Conservation (phyloP, 2,888 invertebrate genomes). For the Myopa testacea region DNA sequence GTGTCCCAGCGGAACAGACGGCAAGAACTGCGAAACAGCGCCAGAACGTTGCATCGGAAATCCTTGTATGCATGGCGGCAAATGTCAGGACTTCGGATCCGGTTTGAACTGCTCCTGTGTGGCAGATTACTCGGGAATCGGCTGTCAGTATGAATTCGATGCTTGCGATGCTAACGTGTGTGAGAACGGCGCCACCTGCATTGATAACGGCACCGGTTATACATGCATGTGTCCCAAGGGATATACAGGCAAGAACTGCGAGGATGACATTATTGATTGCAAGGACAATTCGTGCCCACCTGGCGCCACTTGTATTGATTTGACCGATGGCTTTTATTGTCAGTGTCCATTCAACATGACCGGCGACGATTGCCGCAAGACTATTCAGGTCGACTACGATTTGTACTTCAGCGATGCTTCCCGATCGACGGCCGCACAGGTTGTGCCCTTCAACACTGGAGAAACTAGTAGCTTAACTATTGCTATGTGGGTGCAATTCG, state of each 20-base stretch:
- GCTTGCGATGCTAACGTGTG: constrained; percentile 92
- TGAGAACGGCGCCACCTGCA: constrained; percentile 91
- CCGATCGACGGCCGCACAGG: constrained; percentile 91
- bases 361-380: constrained; percentile 95
- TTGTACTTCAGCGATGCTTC: constrained; percentile 93
- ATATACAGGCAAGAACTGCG: constrained; percentile 84
- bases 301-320: constrained; percentile 91
- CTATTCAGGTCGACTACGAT: constrained; percentile 98
- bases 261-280: constrained; percentile 91
- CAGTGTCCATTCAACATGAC: constrained; percentile 97
- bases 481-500: constrained; percentile 97
- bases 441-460: constrained; percentile 89
- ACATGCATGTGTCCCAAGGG: constrained; percentile 89
- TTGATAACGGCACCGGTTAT: constrained; percentile 87
- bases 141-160: constrained; percentile 94
- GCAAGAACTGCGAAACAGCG: constrained; percentile 96
- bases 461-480: constrained; percentile 85
- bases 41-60: constrained; percentile 79
- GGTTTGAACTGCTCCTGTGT: constrained; percentile 95
- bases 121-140: constrained; percentile 85
- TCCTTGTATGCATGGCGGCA: constrained; percentile 96
- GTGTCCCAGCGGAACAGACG: constrained; percentile 95
- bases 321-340: constrained; percentile 92
- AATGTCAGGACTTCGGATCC: constrained; percentile 95
- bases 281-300: constrained; percentile 95